These are phyloP conservation scores for Beroe ovata DNA, from an alignment of 37 sponge, comb jelly and placozoan genomes.

Conservation along the genomic window DNA sequence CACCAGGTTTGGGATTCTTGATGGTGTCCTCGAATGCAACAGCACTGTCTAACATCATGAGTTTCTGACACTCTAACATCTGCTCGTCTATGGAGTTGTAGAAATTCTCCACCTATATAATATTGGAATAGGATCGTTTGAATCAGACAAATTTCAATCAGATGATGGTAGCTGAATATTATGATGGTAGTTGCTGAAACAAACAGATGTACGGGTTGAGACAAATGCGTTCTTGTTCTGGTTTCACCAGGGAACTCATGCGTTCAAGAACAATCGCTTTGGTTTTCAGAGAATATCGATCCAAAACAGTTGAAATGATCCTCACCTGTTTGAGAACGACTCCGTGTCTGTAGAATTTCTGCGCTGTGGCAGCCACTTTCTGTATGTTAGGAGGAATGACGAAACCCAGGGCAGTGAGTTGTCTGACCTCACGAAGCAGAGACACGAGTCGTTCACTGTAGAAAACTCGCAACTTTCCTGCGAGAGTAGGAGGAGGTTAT, in stretches of 20 bases:
- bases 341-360: slow-evolving; percentile 88
- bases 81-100: slow-evolving; percentile 99
- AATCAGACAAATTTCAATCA: too few species aligned
- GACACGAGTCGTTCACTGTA: slow-evolving; percentile 94
- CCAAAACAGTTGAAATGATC: too few species aligned
- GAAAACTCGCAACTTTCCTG: slow-evolving; percentile 86
- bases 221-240: too few species aligned
- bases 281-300: too few species aligned
- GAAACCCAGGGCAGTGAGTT: slow-evolving; percentile 89
- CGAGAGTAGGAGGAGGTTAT: too few species aligned
- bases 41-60: slow-evolving; percentile 93
- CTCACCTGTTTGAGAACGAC: slow-evolving; percentile 94
- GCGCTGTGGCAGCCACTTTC: slow-evolving; percentile 82
- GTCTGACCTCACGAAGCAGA: slow-evolving; percentile 92
- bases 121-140: too few species aligned
- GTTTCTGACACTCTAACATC: slow-evolving; percentile 95
- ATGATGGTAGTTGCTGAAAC: too few species aligned
- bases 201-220: too few species aligned
- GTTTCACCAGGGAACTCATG: too few species aligned
- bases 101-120: slow-evolving; percentile 95
- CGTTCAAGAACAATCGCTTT: too few species aligned
- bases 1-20: slow-evolving; percentile 82
- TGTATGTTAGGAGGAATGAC: slow-evolving; percentile 87
- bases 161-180: too few species aligned
- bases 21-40: slow-evolving; percentile 86